Conservation (phyloP, 1,140 invertebrate species). For the Drosophila lacertosa region DNA sequence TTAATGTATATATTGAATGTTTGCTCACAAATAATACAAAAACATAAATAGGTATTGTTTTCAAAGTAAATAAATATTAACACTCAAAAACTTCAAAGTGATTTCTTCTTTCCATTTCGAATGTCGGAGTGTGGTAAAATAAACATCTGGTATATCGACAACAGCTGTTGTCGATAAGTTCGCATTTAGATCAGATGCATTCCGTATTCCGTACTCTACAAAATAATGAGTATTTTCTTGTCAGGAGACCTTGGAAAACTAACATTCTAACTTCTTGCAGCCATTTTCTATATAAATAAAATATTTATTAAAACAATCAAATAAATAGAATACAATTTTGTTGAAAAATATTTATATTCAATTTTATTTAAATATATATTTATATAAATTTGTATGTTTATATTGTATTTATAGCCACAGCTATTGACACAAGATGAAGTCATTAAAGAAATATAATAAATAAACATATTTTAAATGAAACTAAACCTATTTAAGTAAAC, state of each 20-base stretch:
- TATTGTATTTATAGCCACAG: background rate
- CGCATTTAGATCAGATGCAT: background rate
- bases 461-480: slow-evolving; percentile 15
- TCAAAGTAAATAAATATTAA: slow-evolving; percentile 10
- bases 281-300: no score
- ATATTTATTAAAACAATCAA: no score
- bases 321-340: no score
- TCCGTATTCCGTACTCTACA: background rate
- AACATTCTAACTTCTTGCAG: no score
- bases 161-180: slow-evolving; percentile 24
- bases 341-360: no score
- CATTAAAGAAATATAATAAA: slow-evolving; percentile 3
- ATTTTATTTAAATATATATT: no score
- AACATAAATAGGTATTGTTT: slow-evolving; percentile 4
- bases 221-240: background rate
- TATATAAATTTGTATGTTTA: no score
- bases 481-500: slow-evolving; percentile 26
- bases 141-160: background rate
- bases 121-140: slow-evolving; percentile 7
- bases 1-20: slow-evolving; percentile 13
- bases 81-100: slow-evolving; percentile 12
- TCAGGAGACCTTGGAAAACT: no score
- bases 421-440: background rate
- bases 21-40: slow-evolving; percentile 4
- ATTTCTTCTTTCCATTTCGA: slow-evolving; percentile 8